Evolutionary conservation across 2,797 vertebrate species (phyloP), one percentile per base, ranked within the genome.

Genomic region (Lerista edwardsae): DNA sequence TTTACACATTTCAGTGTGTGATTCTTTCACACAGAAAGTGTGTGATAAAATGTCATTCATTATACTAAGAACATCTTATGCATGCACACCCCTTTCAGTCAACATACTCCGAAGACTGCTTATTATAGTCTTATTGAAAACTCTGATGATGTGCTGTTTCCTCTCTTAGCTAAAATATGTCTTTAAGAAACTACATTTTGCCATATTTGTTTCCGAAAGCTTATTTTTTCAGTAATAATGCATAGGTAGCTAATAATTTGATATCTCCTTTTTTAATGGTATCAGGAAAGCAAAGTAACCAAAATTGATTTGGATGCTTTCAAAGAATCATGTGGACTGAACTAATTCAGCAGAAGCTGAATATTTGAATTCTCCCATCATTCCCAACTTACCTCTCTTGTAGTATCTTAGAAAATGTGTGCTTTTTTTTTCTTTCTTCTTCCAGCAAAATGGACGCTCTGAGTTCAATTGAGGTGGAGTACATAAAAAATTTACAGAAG

Each of bases 401-500:
- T 59, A 36, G 4, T 59, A 67, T 23, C 17, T 44, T 17, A 47
- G 61, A 82, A 34, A 19, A 47, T 78, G 23, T 55, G 14, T 19
- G 15, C 14, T 17, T 7, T 51, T 69, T 31, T 12, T 14, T 1
- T 79, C 11, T 57, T 17, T 4, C 72, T 75, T 34, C 59, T 47
- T 77, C 39, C 41, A 90, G 84, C 68, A 61, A 75, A n/a, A 87
- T 1, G 9, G 74, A 80, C 8, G 73, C 62, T 77, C 31, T 77
- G 65, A 69, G 74, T 74, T 86, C 84, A 61, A 0, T 57, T 75
- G 88, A 86, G 62, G 59, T 69, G 44, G 87, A 85, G 47, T 92
- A 65, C 65, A 89, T 80, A 69, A 90, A 93, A 84, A 84, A 93
- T 71, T 85, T 89, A 36, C 81, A 88, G 83, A 90, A 93, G 87